phyloP scores from a whole-genome alignment of 2,888 invertebrate genomes.

The Adelphocoris suturalis region DNA sequence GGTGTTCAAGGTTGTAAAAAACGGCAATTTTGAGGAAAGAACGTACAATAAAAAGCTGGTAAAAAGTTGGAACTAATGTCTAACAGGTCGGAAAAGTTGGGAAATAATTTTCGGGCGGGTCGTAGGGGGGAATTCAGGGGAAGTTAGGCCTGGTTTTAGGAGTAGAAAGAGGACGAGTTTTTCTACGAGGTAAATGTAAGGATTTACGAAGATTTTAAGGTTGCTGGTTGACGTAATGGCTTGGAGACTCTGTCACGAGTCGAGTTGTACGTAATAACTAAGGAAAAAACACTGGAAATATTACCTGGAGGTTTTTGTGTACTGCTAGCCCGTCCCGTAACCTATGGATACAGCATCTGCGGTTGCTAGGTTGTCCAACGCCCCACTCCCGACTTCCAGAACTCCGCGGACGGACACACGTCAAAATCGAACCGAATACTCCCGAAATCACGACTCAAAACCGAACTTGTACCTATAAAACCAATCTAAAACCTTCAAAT shows the following conservation, averaged over 20 bases:
- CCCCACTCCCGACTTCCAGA: conserved; percentile 45
- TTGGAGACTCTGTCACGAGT: not conserved
- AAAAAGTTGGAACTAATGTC: too few species aligned
- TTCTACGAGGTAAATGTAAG: not conserved
- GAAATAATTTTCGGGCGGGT: conserved; percentile 42
- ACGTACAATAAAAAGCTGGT: too few species aligned
- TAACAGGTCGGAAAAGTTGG: too few species aligned
- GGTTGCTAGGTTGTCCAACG: conserved; percentile 75
- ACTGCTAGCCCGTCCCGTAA: conserved; percentile 43
- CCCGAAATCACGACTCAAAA: not conserved
- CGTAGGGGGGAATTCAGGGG: not conserved
- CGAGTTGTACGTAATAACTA: too few species aligned
- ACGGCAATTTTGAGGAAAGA: too few species aligned
- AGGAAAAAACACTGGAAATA: conserved; percentile 65
- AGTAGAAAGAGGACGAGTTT: not conserved
- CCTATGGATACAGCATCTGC: conserved; percentile 77
- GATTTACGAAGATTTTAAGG: not conserved
- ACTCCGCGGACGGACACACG: conserved; percentile 52
- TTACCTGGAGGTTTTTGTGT: conserved; percentile 66
- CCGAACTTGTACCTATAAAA: not conserved
- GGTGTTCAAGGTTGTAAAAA: too few species aligned
- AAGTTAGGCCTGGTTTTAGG: not conserved
- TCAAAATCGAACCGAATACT: not conserved
- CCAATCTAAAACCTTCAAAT: not conserved
- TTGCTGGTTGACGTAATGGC: not conserved